Conservation (phyloP, 37 sponge, comb jelly and placozoan genomes). For the Cliona cf. orientalis region DNA sequence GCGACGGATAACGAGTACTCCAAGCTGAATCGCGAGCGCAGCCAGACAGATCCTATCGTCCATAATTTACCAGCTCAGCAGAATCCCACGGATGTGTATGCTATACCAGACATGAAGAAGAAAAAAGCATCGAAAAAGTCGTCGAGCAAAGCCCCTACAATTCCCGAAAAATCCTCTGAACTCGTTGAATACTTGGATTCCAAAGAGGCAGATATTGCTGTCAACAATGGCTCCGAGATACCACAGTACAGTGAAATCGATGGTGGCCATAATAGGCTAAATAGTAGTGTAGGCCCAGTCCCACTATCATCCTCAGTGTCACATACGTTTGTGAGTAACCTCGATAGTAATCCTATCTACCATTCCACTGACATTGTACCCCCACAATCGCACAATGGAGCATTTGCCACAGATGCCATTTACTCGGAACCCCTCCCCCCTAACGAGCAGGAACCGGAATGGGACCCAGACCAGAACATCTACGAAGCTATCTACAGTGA, state of each 20-base stretch:
- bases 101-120: not conserved
- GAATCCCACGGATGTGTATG: not conserved
- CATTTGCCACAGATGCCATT: not conserved
- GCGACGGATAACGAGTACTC: too few species aligned
- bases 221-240: too few species aligned
- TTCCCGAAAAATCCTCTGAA: slow-evolving; percentile 1
- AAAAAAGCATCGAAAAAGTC: not conserved
- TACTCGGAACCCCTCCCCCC: not conserved
- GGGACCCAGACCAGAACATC: not conserved
- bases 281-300: too few species aligned
- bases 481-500: slow-evolving; percentile 15
- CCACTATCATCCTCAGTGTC: too few species aligned
- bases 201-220: not conserved
- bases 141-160: not conserved
- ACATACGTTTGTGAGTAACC: too few species aligned
- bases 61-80: not conserved
- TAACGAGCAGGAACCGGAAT: not conserved
- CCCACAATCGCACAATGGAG: not conserved
- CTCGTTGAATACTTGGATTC: not conserved
- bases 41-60: not conserved
- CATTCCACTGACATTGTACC: too few species aligned
- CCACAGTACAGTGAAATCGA: too few species aligned
- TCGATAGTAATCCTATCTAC: too few species aligned
- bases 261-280: too few species aligned
- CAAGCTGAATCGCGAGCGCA: not conserved